A percentile compares a stretch with the other conserved stretches of the same genome.
Evolutionary conservation across 1,140 invertebrate genomes (phyloP).

Genomic region (Drosophila ananassae): DNA sequence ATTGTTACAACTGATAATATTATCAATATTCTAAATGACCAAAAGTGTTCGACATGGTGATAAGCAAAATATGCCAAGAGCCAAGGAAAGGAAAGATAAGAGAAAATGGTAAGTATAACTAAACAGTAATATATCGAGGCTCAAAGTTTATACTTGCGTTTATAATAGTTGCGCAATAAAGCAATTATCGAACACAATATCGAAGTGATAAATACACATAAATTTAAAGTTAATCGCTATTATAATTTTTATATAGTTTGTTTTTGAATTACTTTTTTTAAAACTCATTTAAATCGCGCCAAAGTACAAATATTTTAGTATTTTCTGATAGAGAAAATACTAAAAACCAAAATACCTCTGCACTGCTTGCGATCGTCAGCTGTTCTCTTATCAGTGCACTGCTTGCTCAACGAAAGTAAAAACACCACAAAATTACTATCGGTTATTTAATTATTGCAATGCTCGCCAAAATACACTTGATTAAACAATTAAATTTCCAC

Average conservation of each 20-base stretch:
- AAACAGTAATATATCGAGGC: background rate
- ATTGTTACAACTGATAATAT: slow-evolving; percentile 22
- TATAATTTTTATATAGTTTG: background rate
- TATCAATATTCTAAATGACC: slow-evolving; percentile 8
- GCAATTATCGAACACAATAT: background rate
- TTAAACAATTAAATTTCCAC: slow-evolving; percentile 48
- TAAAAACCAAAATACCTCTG: background rate
- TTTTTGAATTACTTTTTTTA: background rate
- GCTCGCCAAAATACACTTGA: slow-evolving; percentile 53
- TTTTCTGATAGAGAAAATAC: slow-evolving; percentile 8
- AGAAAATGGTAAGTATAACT: background rate
- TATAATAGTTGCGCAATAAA: background rate
- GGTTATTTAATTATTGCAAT: slow-evolving; percentile 56
- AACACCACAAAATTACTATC: slow-evolving; percentile 7
- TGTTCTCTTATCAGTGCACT: slow-evolving; percentile 30
- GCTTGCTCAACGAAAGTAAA: slow-evolving; percentile 14
- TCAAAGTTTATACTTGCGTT: background rate
- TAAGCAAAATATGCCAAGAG: slow-evolving; percentile 14
- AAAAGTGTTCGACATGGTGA: slow-evolving; percentile 15
- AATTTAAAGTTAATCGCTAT: background rate
- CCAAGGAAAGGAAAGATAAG: slow-evolving; percentile 4
- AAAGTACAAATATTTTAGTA: slow-evolving; percentile 7
- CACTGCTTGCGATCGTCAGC: slow-evolving; percentile 31
- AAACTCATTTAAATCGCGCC: background rate
- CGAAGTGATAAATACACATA: background rate